A percentile compares a stretch with the other conserved stretches of the same genome.
These are phyloP conservation scores for Pollicipes pollicipes DNA, from an alignment of 1,140 invertebrate genomes.

Conservation along the genomic window DNA sequence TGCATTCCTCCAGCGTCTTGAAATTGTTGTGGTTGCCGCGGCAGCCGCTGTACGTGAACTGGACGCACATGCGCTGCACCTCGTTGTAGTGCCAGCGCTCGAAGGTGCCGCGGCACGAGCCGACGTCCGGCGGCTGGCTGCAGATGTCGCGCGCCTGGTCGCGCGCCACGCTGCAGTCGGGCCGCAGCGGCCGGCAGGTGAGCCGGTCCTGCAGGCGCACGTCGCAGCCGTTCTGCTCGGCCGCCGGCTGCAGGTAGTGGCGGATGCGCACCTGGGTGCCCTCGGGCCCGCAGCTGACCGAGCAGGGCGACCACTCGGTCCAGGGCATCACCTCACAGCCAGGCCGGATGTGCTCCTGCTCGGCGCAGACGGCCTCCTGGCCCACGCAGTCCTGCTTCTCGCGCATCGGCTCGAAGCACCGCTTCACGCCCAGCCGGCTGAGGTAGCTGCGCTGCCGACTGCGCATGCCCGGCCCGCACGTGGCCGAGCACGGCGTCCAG, in stretches of 20 bases:
- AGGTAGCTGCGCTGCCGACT: constrained; percentile 26
- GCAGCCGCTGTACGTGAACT: not conserved
- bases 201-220: too few species aligned
- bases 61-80: not conserved
- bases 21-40: not conserved
- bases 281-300: constrained; percentile 24
- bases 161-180: too few species aligned
- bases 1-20: not conserved
- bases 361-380: constrained; percentile 30
- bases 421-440: constrained; percentile 22
- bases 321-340: constrained; percentile 24
- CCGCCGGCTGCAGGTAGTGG: not conserved
- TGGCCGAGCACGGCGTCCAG: constrained; percentile 52
- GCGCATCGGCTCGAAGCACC: not conserved
- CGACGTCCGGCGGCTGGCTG: not conserved
- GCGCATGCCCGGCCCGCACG: constrained; percentile 43
- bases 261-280: not conserved
- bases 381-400: constrained; percentile 18
- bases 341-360: constrained; percentile 23
- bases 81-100: not conserved
- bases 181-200: too few species aligned
- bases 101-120: not conserved
- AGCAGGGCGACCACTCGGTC: constrained; percentile 29
- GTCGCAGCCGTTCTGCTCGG: too few species aligned
- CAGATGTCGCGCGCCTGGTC: not conserved